phyloP scores from a whole-genome alignment of 2,797 vertebrate species.

The Sphaeramia orbicularis region DNA sequence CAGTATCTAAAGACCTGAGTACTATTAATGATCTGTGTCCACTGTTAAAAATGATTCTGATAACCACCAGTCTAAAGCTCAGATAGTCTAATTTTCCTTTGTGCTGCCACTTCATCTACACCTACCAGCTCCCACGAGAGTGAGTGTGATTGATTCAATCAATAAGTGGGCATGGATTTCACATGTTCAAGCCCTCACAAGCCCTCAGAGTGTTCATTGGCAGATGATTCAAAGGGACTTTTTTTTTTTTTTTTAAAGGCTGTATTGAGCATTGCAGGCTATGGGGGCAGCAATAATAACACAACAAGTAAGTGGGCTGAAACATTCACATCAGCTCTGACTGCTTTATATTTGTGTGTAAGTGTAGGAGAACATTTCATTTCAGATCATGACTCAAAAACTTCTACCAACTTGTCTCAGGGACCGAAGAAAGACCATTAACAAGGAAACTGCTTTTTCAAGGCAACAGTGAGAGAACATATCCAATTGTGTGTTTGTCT shows the following conservation, averaged over 20 bases:
- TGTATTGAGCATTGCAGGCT: background rate
- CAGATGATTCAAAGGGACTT: conserved; percentile 15
- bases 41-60: background rate
- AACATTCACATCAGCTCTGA: conserved; percentile 5
- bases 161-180: conserved; percentile 7
- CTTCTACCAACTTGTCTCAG: conserved; percentile 4
- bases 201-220: conserved; percentile 1
- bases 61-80: background rate
- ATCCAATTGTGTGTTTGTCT: conserved; percentile 5
- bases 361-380: conserved; percentile 4
- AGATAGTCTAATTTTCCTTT: background rate
- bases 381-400: conserved; percentile 13
- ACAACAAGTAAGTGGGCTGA: conserved; percentile 18
- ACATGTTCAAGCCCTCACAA: conserved; percentile 10
- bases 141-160: conserved; percentile 15
- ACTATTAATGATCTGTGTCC: background rate
- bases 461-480: conserved; percentile 1
- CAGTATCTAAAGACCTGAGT: too few relatives aligned
- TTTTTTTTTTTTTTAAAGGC: conserved; percentile 7
- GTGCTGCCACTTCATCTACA: background rate
- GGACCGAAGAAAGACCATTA: conserved; percentile 17
- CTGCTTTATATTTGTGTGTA: background rate
- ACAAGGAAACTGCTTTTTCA: conserved; percentile 17
- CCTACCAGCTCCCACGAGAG: background rate
- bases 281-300: conserved; percentile 15